Evolutionary conservation across 1,140 invertebrate genomes (phyloP), one percentile per base, ranked within the genome.

Genomic region (Caenorhabditis remanei): DNA sequence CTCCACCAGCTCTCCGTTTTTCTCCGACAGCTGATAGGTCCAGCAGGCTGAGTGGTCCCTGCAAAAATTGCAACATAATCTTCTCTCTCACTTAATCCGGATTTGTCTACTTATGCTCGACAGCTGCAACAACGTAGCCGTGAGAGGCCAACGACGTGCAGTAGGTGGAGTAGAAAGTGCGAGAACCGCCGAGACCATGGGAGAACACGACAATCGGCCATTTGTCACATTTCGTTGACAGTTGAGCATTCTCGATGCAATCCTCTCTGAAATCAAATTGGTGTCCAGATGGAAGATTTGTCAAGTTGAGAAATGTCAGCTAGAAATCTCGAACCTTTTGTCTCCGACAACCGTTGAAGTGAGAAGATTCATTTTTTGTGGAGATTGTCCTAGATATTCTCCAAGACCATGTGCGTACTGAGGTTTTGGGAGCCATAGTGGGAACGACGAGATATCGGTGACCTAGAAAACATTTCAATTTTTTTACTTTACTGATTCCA

Each of bases 61-160:
- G 48, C 21, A 90, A 86, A 58, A 86, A 88, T 32, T 48, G 41
- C 61, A 50, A 88, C 40, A 87, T 71, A 40, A 24, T 75, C 53
- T 46, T 63, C n/a, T 87, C 46, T 14, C 9, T 50, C 6, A 5
- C 46, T 13, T 7, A 65, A 46, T 46, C 46, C 71, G n/a, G 46
- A 50, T 58, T 55, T 65, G 40, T 61, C 87, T 91, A 95, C 94
- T 94, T 94, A 91, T 95, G 95, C 91, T 95, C 95, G 14, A 95
- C 86, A 53, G 94, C 94, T 46, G 94, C 95, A 0, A 95, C 95
- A 19, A 95, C 91, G 92, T 94, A 95, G 4, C 95, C 95, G 90
- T 94, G 93, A 8, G 95, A 95, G 11, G 95, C 95, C 58, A 95
- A 90, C 85, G 95, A 94, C 55, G 93, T 92, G 90, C 94, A 95